Evolutionary conservation across 2,888 invertebrate species (phyloP), one percentile per base, ranked within the genome.

Genomic region (Didymodactylos carnosus): DNA sequence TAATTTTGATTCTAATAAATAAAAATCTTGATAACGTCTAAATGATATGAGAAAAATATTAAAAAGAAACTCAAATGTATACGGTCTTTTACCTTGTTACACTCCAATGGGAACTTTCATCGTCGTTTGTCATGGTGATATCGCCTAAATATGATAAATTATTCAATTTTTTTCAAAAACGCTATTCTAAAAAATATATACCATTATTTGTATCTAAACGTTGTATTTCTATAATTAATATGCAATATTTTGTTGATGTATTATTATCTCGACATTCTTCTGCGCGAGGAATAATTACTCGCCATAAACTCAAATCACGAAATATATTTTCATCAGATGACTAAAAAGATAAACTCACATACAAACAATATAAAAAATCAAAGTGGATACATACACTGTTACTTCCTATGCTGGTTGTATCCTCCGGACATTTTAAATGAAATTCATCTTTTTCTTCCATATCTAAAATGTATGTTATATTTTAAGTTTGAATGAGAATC

Each of bases 11-110:
- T 62, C 62, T 35, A 62, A n/a, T 62, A 62, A 62, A 62, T 62
- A 62, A 62, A 62, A 62, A 62, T 62, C 62, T 62, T 62, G 62
- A n/a, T 62, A 62, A 35, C 62, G 62, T 62, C 62, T 62, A 35
- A 29, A 62, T 35, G 19, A 53, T 29, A 7, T 19, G 35, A 16
- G 35, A 2, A 7, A 35, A 13, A 10, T 1, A 19, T 19, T 16
- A 19, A 25, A 14, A n/a, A 2, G 6, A 4, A 19, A 1, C 3
- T 49, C 11, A 4, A 23, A 49, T 49, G 10, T 19, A 35, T n/a
- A 0, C 0, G 19, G 19, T 29, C n/a, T 2, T n/a, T 35, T 62
- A 62, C 62, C 62, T 62, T n/a, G 62, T 35, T 1, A 62, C 62
- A 10, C 29, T 62, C 35, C 35, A 62, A 62, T 35, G 62, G 35